Evolutionary conservation across 2,888 invertebrate species (phyloP), one percentile per base, ranked within the genome.

Genomic region (Anaspis maculata): DNA sequence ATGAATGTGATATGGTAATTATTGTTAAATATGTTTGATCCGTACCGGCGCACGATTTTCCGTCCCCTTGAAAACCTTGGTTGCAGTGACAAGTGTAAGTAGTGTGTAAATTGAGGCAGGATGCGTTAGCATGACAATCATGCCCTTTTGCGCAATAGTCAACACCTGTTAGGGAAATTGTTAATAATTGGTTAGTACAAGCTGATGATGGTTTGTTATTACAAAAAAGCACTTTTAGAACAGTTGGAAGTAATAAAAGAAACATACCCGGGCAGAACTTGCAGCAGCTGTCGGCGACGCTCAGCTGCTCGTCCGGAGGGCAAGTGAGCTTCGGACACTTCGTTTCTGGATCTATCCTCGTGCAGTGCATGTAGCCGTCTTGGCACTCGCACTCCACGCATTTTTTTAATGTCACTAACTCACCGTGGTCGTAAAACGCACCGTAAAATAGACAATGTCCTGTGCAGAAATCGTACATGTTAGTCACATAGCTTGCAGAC

Each of bases 41-140:
- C 63, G 56, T 70, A 83, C 84, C 84, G 71, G 76, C 72, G 68
- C 84, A 83, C 49, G 75, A 72, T 57, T 77, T 72, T 56, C 90
- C 90, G 65, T 90, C 83, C 49, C 90, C 92, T 57, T 81, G 77
- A 74, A 86, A 92, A 65, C 94, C 92, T 64, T 77, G 75, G 68
- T 85, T 81, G 69, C 94, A 94, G 60, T 86, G 83, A 71, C 91
- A 94, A 57, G 84, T 80, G 67, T 86, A 91, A 58, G 85, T 86
- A 52, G 89, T 89, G 69, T 84, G 83, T 61, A 90, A 77, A 70
- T 91, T 92, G 71, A 84, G 79, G 71, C 92, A 94, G 46, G 86
- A 83, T 39, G 91, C 90, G 66, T 92, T 91, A 59, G 76, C 75
- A 64, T 92, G 90, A 67, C 92, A 92, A 59, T 80, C 77, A 70